Evolutionary conservation across 2,113 vertebrate species (phyloP), one percentile per base, ranked within the genome.

Genomic region (Lasiurus cinereus): DNA sequence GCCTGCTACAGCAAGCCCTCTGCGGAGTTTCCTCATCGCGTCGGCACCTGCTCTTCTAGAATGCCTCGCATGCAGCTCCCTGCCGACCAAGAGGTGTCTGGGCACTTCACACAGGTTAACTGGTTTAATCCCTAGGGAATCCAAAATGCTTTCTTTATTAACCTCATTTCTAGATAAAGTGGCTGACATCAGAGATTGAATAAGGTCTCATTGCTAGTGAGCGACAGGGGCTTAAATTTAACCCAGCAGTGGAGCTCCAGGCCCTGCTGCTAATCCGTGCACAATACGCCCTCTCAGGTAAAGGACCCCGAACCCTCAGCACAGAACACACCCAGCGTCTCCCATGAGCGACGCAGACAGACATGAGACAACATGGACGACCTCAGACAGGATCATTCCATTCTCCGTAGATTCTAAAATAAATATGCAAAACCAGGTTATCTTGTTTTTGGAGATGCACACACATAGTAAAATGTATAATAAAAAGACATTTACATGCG

Each of bases 41-140:
- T n/a, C 10, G 73, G 39, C 83, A 74, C 39, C 70, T 33, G 62
- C 19, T 56, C 82, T 56, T 79, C 39, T 27, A 36, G 73, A 66
- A 48, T 15, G 33, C 15, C 12, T 4, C 21, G 1, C 0, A 0
- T 56, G 36, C 36, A 6, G 52, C 54, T 52, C 50, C 2, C 14
- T 33, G 3, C 21, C 19, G 16, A 22, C 19, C 19, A 69, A 39
- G n/a, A 15, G n/a, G 13, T 27, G 8, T 59, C 43, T 54, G 46
- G n/a, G 24, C 16, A 5, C 70, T 64, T 94, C 16, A n/a, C 14
- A 13, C 21, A 56, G 6, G 24, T 77, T 56, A 50, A 69, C 1
- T 76, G 8, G 19, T 36, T 50, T 78, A 54, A 73, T 39, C n/a
- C 33, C 22, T 39, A 8, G 12, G 76, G 43, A 69, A 54, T 22